Evolutionary conservation across 2,113 vertebrate species (phyloP).

Genomic region (Cyprichromis sp.): DNA sequence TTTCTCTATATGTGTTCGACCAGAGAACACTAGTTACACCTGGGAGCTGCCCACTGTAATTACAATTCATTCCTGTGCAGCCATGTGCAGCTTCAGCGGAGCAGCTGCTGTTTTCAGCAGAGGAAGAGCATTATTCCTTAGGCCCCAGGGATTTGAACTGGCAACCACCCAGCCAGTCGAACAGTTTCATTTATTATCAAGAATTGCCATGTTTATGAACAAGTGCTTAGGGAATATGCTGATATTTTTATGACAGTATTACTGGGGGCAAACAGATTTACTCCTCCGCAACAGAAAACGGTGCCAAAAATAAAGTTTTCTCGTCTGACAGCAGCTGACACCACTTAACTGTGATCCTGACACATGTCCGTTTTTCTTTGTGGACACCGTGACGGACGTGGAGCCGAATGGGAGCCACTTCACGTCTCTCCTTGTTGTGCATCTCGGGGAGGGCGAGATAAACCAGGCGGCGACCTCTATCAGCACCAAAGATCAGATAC

Average conservation of each 20-base stretch:
- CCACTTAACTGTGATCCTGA: not conserved
- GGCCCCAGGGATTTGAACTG: not conserved
- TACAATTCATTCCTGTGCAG: not conserved
- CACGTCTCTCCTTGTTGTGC: not conserved
- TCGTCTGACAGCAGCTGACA: not conserved
- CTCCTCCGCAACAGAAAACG: not conserved
- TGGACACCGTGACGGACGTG: not conserved
- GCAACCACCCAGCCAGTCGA: not conserved
- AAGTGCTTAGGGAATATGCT: not conserved
- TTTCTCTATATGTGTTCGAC: not conserved
- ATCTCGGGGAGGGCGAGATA: not conserved
- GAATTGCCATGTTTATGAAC: not conserved
- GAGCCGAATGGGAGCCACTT: not conserved
- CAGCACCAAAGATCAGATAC: conserved; percentile 3
- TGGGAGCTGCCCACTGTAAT: conserved; percentile 19
- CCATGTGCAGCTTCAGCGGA: not conserved
- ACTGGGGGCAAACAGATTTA: not conserved
- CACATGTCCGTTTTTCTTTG: not conserved
- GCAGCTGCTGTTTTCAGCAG: not conserved
- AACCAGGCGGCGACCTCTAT: conserved; percentile 2
- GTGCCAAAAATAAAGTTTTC: not conserved
- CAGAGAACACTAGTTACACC: not conserved
- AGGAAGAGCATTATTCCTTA: not conserved
- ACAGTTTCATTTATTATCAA: not conserved
- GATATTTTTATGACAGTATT: conserved; percentile 13